These are phyloP conservation scores for Syngnathus scovelli DNA, from an alignment of 2,113 vertebrate species.

Conservation along the genomic window DNA sequence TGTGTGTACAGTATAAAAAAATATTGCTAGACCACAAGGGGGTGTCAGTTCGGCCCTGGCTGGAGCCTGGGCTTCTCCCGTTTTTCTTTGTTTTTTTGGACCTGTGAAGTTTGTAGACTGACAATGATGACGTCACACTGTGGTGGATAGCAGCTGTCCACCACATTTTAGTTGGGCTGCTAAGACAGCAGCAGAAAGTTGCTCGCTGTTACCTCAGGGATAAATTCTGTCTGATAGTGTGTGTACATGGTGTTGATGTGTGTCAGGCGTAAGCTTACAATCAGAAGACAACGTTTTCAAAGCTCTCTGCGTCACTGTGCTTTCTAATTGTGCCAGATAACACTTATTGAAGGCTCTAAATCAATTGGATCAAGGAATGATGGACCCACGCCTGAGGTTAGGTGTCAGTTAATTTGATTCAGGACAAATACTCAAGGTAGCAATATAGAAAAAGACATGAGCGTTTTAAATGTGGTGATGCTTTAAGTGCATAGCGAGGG, in stretches of 20 bases:
- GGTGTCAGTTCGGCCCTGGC: conserved; percentile 42
- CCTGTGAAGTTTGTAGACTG: conserved; percentile 61
- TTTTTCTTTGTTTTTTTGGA: conserved; percentile 39
- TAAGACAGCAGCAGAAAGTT: conserved; percentile 39
- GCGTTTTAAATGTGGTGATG: neutral
- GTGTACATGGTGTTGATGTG: conserved; percentile 54
- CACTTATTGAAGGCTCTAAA: neutral
- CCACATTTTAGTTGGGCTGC: conserved; percentile 6
- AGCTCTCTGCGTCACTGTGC: conserved; percentile 65
- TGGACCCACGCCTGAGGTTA: neutral
- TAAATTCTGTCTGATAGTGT: conserved; percentile 59
- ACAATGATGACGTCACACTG: conserved; percentile 43
- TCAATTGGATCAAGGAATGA: neutral
- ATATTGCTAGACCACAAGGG: conserved; percentile 70
- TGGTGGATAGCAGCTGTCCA: conserved; percentile 60
- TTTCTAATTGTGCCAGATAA: conserved; percentile 56
- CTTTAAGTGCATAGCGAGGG: neutral
- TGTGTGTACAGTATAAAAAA: conserved; percentile 65
- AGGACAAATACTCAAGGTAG: neutral
- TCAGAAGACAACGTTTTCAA: conserved; percentile 62
- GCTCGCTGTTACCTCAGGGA: conserved; percentile 67
- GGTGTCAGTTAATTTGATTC: neutral
- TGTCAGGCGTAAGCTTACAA: conserved; percentile 65
- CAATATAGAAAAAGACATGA: neutral
- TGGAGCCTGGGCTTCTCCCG: conserved; percentile 37